These are phyloP conservation scores for Cynocephalus volans DNA, from an alignment of 2,113 vertebrate genomes.

Conservation along the genomic window DNA sequence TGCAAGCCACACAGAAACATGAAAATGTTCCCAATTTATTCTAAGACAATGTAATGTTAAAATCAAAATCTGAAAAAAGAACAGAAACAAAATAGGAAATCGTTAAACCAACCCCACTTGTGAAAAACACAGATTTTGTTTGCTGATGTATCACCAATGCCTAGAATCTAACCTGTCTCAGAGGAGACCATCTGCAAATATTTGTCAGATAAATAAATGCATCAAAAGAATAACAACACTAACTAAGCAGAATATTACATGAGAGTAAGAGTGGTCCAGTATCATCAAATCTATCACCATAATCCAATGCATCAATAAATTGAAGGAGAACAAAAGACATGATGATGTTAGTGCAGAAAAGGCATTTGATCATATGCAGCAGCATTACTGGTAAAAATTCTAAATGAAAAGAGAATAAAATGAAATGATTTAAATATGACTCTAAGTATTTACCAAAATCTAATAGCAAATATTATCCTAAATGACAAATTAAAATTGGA, in stretches of 20 bases:
- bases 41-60: background rate
- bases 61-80: background rate
- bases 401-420: background rate
- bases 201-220: slow-evolving; percentile 4
- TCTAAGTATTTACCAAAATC: background rate
- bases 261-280: background rate
- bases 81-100: background rate
- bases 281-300: background rate
- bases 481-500: background rate
- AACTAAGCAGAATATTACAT: background rate
- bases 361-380: background rate
- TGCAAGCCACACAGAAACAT: background rate
- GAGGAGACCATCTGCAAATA: background rate
- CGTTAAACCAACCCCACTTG: background rate
- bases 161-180: background rate
- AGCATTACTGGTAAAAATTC: background rate
- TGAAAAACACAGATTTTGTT: background rate
- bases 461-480: background rate
- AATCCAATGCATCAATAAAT: background rate
- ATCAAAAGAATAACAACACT: background rate
- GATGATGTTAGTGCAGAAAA: background rate
- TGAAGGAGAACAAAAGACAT: background rate
- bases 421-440: background rate
- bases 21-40: background rate
- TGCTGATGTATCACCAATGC: background rate